Conservation (phyloP, 2,797 vertebrate species). For the Microctenopoma lineatum region DNA sequence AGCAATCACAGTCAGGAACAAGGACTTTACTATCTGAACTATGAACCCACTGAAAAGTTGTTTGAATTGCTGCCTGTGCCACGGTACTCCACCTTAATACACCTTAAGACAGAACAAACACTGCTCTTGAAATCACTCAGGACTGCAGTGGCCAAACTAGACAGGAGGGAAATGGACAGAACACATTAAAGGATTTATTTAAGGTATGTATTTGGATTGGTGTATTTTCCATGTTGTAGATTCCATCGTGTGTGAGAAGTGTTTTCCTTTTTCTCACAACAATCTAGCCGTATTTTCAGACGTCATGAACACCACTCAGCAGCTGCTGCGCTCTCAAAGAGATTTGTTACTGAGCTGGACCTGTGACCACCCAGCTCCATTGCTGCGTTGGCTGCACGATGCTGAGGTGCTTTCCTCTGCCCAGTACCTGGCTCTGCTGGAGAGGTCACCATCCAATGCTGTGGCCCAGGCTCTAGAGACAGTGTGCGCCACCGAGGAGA, state of each 20-base stretch:
- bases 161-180: background rate
- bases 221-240: background rate
- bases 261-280: background rate
- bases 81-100: slow-evolving; percentile 11
- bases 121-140: background rate
- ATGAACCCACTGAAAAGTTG: slow-evolving; percentile 44
- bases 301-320: slow-evolving; percentile 61
- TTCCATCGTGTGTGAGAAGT: background rate
- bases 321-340: slow-evolving; percentile 64
- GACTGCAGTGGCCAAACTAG: background rate
- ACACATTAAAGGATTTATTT: background rate
- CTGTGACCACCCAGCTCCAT: slow-evolving; percentile 66
- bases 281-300: background rate
- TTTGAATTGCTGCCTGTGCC: slow-evolving; percentile 28
- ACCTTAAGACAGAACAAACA: slow-evolving; percentile 22
- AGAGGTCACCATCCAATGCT: slow-evolving; percentile 64
- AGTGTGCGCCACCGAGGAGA: slow-evolving; percentile 55
- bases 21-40: slow-evolving; percentile 46
- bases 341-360: slow-evolving; percentile 72
- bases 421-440: slow-evolving; percentile 74
- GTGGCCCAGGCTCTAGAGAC: slow-evolving; percentile 71
- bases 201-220: slow-evolving; percentile 23
- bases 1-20: slow-evolving; percentile 13
- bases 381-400: slow-evolving; percentile 75
- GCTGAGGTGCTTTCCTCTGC: slow-evolving; percentile 56